Evolutionary conservation across 2,888 invertebrate species (phyloP).

Genomic region (Ischnus inquisitorius): DNA sequence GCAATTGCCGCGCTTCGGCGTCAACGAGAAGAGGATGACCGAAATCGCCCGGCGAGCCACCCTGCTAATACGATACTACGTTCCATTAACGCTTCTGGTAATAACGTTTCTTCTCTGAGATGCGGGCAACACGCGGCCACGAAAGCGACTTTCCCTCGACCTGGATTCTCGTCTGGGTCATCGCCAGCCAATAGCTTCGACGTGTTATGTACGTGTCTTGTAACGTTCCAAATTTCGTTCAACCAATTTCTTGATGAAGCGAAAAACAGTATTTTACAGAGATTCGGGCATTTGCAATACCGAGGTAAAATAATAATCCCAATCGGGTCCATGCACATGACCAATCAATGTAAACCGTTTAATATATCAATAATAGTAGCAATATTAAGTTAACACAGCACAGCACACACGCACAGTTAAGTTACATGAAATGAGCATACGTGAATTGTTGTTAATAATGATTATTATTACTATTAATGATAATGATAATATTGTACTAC

Average conservation of each 20-base stretch:
- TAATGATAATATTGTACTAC: no score
- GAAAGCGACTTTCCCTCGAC: conserved; percentile 7
- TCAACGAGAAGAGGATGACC: conserved; percentile 34
- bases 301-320: no score
- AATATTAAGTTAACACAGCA: no score
- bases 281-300: no score
- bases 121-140: conserved; percentile 6
- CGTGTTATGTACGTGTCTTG: background rate
- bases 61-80: conserved; percentile 77
- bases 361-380: no score
- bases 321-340: no score
- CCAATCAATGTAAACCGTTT: no score
- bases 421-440: no score
- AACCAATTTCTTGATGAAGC: background rate
- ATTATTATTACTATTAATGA: no score
- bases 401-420: no score
- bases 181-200: conserved; percentile 1
- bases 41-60: conserved; percentile 71
- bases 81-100: conserved; percentile 77
- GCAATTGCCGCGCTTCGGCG: conserved; percentile 29
- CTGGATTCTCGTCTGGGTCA: conserved; percentile 13
- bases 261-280: no score
- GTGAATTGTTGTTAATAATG: no score
- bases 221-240: background rate
- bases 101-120: conserved; percentile 73